Evolutionary conservation across 2,888 invertebrate genomes (phyloP).

Genomic region (Lithosia quadra): DNA sequence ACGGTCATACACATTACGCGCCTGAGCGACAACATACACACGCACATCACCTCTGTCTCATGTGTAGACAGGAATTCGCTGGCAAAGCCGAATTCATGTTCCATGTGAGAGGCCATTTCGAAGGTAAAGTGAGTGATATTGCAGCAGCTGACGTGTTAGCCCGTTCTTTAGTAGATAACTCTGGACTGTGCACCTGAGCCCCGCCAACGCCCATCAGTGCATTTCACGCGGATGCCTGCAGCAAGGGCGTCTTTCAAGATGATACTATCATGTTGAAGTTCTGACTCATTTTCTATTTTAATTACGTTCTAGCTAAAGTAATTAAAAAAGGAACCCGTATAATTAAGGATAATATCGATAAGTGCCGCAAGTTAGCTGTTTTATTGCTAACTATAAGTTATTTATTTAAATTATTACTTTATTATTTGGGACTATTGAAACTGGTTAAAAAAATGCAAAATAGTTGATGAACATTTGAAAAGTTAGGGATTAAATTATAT

Average conservation of each 20-base stretch:
- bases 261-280: constrained; percentile 83
- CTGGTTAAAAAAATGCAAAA: background rate
- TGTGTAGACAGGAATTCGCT: constrained; percentile 89
- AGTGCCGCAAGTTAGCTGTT: constrained; percentile 23
- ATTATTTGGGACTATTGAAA: background rate
- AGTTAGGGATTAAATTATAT: background rate
- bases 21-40: constrained; percentile 82
- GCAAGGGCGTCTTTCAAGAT: constrained; percentile 78
- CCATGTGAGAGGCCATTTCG: constrained; percentile 89
- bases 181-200: constrained; percentile 86
- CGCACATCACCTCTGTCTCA: constrained; percentile 87
- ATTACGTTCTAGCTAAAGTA: constrained; percentile 36
- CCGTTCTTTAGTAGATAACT: constrained; percentile 84
- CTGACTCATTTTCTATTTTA: constrained; percentile 54
- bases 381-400: constrained; percentile 5
- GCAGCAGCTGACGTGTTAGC: constrained; percentile 85
- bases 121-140: constrained; percentile 85
- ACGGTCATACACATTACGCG: constrained; percentile 81
- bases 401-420: background rate
- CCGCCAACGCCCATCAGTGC: constrained; percentile 76
- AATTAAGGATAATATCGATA: constrained; percentile 42
- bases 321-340: constrained; percentile 19
- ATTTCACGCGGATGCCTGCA: constrained; percentile 75
- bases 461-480: background rate
- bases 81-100: constrained; percentile 90